Evolutionary conservation across 2,888 invertebrate genomes (phyloP).

Genomic region (Zygothrica quintamaculata): DNA sequence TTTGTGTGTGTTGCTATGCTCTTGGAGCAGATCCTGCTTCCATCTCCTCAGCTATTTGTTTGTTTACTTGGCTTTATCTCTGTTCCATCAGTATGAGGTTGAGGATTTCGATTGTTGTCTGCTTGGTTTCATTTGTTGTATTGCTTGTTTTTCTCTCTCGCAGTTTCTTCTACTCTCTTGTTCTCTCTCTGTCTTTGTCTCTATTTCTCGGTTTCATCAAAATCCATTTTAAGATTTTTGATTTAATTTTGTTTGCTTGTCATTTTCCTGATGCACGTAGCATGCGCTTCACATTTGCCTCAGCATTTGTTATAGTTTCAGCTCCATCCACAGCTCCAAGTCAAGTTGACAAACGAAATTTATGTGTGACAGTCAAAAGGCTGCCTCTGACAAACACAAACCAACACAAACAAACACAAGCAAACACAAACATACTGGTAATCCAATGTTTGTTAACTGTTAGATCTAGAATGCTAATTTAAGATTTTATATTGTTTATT

Average conservation of each 20-base stretch:
- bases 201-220: slow-evolving; percentile 55
- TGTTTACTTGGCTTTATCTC: slow-evolving; percentile 63
- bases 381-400: slow-evolving; percentile 38
- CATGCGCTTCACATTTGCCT: slow-evolving; percentile 27
- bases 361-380: slow-evolving; percentile 46
- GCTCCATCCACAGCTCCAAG: slow-evolving; percentile 10
- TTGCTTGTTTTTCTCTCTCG: slow-evolving; percentile 19
- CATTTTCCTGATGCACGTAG: slow-evolving; percentile 50
- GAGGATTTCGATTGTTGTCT: slow-evolving; percentile 56
- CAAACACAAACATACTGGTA: not conserved
- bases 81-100: slow-evolving; percentile 12
- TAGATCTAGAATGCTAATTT: not conserved
- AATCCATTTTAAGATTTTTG: slow-evolving; percentile 76
- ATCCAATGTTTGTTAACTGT: not conserved
- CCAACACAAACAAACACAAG: slow-evolving; percentile 15
- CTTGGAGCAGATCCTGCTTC: slow-evolving; percentile 33
- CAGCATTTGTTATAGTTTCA: slow-evolving; percentile 23
- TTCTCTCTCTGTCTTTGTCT: not conserved
- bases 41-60: slow-evolving; percentile 47
- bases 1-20: slow-evolving; percentile 42
- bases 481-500: slow-evolving; percentile 7
- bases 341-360: slow-evolving; percentile 34
- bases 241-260: slow-evolving; percentile 69
- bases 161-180: too few relatives aligned
- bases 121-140: slow-evolving; percentile 26